Evolutionary conservation across 2,888 invertebrate species (phyloP).

Genomic region (Lycophotia porphyrea): DNA sequence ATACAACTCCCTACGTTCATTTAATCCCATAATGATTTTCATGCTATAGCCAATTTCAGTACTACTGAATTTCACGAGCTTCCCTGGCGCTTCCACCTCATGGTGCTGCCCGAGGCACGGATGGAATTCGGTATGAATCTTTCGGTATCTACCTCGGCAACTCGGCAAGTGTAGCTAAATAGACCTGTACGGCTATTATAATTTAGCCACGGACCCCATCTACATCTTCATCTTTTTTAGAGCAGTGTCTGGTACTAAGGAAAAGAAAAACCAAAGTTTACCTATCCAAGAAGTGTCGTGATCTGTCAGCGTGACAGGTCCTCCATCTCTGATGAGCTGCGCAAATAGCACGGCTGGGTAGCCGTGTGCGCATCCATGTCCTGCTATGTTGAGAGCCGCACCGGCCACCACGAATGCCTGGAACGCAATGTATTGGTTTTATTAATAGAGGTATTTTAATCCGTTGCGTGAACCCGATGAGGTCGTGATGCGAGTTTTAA

Average conservation of each 20-base stretch:
- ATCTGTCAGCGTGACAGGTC: slow-evolving; percentile 82
- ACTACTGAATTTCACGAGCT: too few species aligned
- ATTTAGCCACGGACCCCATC: too few species aligned
- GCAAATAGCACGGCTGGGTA: slow-evolving; percentile 86
- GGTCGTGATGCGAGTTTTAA: not conserved
- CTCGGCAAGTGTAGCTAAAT: too few species aligned
- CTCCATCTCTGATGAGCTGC: slow-evolving; percentile 77
- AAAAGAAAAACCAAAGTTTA: slow-evolving; percentile 57
- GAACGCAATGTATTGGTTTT: slow-evolving; percentile 51
- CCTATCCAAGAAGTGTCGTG: slow-evolving; percentile 89
- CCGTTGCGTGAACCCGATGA: not conserved
- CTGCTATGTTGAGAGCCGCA: slow-evolving; percentile 86
- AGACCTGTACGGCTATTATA: too few species aligned
- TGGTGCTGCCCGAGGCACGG: not conserved
- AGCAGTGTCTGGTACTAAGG: not conserved
- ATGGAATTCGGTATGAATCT: not conserved
- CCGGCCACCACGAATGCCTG: slow-evolving; percentile 88
- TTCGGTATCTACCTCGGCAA: not conserved
- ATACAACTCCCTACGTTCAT: too few species aligned
- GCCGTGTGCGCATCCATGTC: slow-evolving; percentile 87
- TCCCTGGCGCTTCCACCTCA: not conserved
- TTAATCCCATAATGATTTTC: too few species aligned
- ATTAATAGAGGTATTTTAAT: not conserved
- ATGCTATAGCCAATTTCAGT: too few species aligned
- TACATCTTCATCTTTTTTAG: not conserved